Evolutionary conservation across 1,140 invertebrate species (phyloP).

Genomic region (Ceratitis capitata): DNA sequence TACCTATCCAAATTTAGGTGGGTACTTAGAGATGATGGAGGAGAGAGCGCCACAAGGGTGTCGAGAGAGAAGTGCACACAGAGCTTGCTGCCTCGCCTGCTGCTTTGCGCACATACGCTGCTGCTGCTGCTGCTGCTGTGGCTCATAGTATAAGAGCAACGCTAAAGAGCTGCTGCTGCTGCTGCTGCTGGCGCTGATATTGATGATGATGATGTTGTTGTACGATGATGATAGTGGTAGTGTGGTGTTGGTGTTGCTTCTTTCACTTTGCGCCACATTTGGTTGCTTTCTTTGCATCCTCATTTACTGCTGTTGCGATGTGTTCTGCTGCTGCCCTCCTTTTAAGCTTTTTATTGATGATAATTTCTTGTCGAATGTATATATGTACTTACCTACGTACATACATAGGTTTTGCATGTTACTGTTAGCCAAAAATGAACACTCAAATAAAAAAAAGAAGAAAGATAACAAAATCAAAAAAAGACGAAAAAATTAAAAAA

Average conservation of each 20-base stretch:
- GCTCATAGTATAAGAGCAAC: too few relatives aligned
- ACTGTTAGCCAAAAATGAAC: background rate
- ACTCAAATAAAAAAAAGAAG: background rate
- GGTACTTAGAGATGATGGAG: background rate
- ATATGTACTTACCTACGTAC: too few relatives aligned
- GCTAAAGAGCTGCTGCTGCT: too few relatives aligned
- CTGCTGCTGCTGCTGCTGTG: background rate
- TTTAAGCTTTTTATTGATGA: background rate
- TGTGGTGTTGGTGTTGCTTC: too few relatives aligned
- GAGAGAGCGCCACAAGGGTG: background rate
- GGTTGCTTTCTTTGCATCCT: slow-evolving; percentile 27
- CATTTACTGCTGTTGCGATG: background rate
- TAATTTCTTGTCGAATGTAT: background rate
- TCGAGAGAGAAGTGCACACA: too few relatives aligned
- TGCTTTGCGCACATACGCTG: background rate
- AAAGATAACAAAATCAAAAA: background rate
- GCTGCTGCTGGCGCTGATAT: too few relatives aligned
- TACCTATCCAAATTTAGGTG: background rate
- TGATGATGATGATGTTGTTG: too few relatives aligned
- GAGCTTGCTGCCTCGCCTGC: too few relatives aligned
- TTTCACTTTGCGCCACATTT: slow-evolving; percentile 35
- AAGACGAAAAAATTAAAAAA: background rate
- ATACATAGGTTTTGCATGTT: too few relatives aligned
- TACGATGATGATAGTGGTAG: too few relatives aligned
- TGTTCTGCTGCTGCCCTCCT: background rate